Conservation (phyloP, 2,113 vertebrate species). For the Callospermophilus lateralis region DNA sequence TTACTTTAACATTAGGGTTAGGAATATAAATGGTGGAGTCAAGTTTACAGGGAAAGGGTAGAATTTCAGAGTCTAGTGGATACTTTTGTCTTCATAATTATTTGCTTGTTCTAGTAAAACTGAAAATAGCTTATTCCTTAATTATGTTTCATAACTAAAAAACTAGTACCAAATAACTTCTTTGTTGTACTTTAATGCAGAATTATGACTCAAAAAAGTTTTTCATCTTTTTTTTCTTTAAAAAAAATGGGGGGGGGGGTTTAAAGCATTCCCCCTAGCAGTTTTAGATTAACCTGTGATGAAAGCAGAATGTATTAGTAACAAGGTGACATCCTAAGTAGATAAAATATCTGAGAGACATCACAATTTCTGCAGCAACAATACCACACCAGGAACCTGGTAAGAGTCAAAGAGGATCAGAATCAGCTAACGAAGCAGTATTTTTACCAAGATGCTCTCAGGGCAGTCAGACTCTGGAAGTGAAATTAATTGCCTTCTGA, state of each 20-base stretch:
- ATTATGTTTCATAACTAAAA: background rate
- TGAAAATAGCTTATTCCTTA: background rate
- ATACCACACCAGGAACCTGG: background rate
- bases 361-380: background rate
- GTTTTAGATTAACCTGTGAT: background rate
- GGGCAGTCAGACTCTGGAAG: background rate
- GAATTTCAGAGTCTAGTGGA: background rate
- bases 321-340: background rate
- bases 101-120: background rate
- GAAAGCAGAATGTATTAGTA: background rate
- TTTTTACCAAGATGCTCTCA: background rate
- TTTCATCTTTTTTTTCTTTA: background rate
- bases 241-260: background rate
- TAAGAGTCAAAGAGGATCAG: background rate
- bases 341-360: background rate
- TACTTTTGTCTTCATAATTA: background rate
- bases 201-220: background rate
- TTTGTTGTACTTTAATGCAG: constrained; percentile 10
- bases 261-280: background rate
- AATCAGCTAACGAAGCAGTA: background rate
- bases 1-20: background rate
- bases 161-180: constrained; percentile 6
- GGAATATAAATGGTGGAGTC: accelerated
- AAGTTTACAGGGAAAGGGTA: background rate
- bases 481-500: background rate